Evolutionary conservation across 2,888 invertebrate species (phyloP).

Genomic region (Drosophila rellima): DNA sequence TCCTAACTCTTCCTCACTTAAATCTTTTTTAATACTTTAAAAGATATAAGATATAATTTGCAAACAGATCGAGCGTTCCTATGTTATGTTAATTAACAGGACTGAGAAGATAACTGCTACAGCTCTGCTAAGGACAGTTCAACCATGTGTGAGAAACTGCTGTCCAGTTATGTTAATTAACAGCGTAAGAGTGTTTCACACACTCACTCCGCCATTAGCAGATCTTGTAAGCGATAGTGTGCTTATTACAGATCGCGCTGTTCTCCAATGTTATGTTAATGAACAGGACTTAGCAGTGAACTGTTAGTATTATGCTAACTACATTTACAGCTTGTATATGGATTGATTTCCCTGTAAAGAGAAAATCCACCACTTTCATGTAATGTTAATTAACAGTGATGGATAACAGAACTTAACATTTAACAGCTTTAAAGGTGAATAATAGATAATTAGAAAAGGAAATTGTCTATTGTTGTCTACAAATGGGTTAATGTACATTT

Average conservation of each 20-base stretch:
- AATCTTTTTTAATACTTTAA: too few species aligned
- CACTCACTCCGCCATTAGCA: too few species aligned
- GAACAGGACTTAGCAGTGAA: neutral
- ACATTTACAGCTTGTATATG: neutral
- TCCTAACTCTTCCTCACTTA: too few species aligned
- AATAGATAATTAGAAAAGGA: neutral
- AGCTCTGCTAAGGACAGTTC: neutral
- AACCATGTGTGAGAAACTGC: neutral
- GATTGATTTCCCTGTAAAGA: neutral
- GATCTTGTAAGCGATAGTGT: too few species aligned
- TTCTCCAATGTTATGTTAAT: too few species aligned
- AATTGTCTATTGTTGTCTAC: neutral
- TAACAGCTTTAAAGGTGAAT: neutral
- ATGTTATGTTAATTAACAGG: neutral
- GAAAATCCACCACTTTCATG: neutral
- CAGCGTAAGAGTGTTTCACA: too few species aligned
- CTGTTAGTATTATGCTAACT: neutral
- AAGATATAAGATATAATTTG: too few species aligned
- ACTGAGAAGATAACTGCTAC: neutral
- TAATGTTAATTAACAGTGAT: neutral
- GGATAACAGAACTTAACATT: neutral
- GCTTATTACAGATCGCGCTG: too few species aligned
- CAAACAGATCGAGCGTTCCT: neutral
- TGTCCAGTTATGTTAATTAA: neutral
- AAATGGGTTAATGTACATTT: constrained; percentile 22